Percentiles rank a stretch among this genome's conserved stretches.
Conservation (phyloP, 2,113 vertebrate genomes). For the Nesogale talazaci region DNA sequence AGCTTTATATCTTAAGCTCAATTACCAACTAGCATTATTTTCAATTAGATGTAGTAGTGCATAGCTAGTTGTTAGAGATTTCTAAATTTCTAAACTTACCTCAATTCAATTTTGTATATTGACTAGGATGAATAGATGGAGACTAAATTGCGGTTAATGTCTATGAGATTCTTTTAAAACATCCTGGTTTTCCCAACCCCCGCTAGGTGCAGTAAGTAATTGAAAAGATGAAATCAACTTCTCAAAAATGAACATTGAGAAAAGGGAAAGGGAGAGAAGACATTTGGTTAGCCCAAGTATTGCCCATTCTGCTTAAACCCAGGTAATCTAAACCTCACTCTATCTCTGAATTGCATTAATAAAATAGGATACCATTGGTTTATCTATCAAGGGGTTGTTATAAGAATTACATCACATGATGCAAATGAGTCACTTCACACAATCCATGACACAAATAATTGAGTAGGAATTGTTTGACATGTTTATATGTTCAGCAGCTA, state of each 20-base stretch:
- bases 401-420: neutral
- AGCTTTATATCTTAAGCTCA: neutral
- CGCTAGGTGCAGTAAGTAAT: neutral
- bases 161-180: neutral
- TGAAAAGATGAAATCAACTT: neutral
- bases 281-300: neutral
- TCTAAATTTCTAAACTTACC: too few species aligned
- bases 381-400: neutral
- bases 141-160: rapidly evolving
- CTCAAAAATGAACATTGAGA: neutral
- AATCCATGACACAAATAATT: neutral
- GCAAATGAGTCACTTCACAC: neutral
- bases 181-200: neutral
- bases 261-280: neutral
- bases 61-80: too few species aligned
- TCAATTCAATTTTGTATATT: neutral
- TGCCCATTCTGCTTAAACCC: neutral
- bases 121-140: neutral
- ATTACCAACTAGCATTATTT: neutral
- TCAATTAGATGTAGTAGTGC: too few species aligned
- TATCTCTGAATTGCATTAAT: neutral
- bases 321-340: neutral
- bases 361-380: neutral
- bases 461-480: neutral
- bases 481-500: neutral